Evolutionary conservation across 2,113 vertebrate genomes (phyloP).

Genomic region (Ailuropoda melanoleuca): DNA sequence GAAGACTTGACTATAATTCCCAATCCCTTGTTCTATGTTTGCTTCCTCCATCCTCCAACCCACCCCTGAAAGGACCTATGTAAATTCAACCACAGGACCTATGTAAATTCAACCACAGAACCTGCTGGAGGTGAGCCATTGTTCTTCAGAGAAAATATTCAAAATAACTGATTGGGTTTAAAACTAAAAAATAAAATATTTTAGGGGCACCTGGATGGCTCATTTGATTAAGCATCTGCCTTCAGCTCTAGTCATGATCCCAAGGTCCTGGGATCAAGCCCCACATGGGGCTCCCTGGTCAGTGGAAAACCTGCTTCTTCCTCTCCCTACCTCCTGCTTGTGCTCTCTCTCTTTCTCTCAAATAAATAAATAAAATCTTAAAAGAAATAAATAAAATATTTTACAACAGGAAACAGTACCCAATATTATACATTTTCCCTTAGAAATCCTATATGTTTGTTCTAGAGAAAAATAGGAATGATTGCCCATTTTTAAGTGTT

Average conservation of each 20-base stretch:
- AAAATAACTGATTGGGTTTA: constrained; percentile 8
- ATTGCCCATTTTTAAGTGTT: background rate
- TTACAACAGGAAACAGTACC: background rate
- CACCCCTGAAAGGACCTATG: background rate
- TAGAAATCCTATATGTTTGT: background rate
- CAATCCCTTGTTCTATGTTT: background rate
- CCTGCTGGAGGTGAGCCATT: background rate
- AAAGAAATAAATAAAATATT: background rate
- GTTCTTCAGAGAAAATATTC: background rate
- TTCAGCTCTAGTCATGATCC: background rate
- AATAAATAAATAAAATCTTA: background rate
- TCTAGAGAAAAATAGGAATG: background rate
- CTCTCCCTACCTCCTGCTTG: background rate
- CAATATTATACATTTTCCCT: background rate
- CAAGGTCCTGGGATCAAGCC: background rate
- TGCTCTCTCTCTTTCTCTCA: background rate
- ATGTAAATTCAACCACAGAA: background rate
- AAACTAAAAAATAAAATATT: background rate
- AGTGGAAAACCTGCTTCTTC: background rate
- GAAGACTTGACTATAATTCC: background rate
- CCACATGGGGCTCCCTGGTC: background rate
- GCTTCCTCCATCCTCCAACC: background rate
- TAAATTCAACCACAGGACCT: background rate
- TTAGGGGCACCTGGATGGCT: background rate
- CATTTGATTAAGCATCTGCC: background rate